Base-by-base conservation (phyloP, 2,888 invertebrate genomes). In the Andrena chrysosceles region DNA sequence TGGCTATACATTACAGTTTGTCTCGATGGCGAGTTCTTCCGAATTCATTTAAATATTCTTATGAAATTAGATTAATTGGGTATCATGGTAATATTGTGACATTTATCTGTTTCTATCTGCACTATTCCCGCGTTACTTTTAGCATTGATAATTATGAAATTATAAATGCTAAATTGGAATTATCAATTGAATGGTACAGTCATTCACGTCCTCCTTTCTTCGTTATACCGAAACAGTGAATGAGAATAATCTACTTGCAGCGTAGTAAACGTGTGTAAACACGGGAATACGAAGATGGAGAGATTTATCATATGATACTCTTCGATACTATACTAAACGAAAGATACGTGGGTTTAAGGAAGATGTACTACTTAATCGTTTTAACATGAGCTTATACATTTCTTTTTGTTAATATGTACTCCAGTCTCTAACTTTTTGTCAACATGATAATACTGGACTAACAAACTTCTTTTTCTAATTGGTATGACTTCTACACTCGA, bases 321-420 rank as follows among this genome's bases (percentile, higher is more conserved):
- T 56, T 73, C 54, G 67, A 63, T 83, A 70, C 66, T 83, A 52
- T 69, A 76, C 6, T 64, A 69, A 82, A 72, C 8, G 31, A 29
- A 56, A 67, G 59, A 82, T 68, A 63, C 29, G 56, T 68, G 71
- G 66, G 16, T 52, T 56, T 77, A 64, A 70, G 77, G 62, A 77
- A 83, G 59, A 73, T 73, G 69, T 77, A 83, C 35, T 80, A 77
- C 66, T 79, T 87, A 87, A 78, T 85, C 48, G 56, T 54, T 20
- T 68, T 77, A 72, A 81, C 23, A 64, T 20, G 63, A 79, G 85
- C 77, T 74, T 56, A 76, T 69, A 33, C 33, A 69, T 76, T 68
- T 64, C 8, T 42, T 70, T 64, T 56, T 31, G 49, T 48, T 62
- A 72, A 48, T 16, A 31, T 49, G 48, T 69, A 76, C 66, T 72